Evolutionary conservation across 2,888 invertebrate genomes (phyloP), one percentile per base, ranked within the genome.

Genomic region (Hyalella azteca): DNA sequence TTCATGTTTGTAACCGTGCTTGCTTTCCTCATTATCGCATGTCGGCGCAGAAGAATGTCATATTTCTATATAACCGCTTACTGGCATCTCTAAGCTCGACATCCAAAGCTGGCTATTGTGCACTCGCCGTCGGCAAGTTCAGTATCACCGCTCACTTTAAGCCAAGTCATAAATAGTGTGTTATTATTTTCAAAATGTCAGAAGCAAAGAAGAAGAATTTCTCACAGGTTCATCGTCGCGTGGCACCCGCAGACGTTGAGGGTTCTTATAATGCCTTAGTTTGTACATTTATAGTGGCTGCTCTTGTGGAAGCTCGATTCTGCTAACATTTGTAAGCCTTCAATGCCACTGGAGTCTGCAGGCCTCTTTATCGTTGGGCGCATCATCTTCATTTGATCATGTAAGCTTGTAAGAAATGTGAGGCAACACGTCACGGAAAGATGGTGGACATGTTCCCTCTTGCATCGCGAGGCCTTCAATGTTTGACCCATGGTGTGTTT

Each of bases 401-500:
- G 66, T 66, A 66, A 66, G 66, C 66, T 29, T 36, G 32, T 39
- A 66, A 36, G 22, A 19, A 19, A 29, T 11, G 29, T 22, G 54
- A 54, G 54, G 54, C 54, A 29, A 22, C 9, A 29, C 26, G 26
- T 54, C 54, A 11, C 54, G 29, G 54, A 22, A 29, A 54, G 66
- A 19, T 45, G 36, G 66, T 36, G 66, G 66, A n/a, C 50, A 39
- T n/a, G 32, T 19, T 45, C 45, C 7, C 19, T 26, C 40, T 15
- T 41, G 41, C 41, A 39, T 22, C 48, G 29, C 45, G 45, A 39
- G 48, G 75, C 49, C 49, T 77, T 29, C 41, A 41, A 78, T 45
- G 40, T 73, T 40, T 60, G 79, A 73, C 73, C 54, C 49, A 41
- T 73, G 26, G 85, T 80, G 82, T 60, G 81, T 83, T 85, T 87